Evolutionary conservation across 2,113 vertebrate species (phyloP).

Genomic region (Alexandromys fortis): DNA sequence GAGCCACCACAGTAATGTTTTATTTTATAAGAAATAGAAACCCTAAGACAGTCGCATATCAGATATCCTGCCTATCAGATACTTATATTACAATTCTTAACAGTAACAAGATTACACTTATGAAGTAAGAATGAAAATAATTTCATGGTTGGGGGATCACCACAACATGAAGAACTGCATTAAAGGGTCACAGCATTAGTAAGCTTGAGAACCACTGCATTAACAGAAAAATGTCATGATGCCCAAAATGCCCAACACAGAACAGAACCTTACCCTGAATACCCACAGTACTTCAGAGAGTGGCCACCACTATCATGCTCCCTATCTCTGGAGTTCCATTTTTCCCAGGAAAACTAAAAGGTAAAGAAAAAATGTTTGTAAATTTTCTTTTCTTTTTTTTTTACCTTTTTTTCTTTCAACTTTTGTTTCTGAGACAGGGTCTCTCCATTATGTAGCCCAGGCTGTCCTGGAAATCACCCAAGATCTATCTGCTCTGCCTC

Average conservation of each 20-base stretch:
- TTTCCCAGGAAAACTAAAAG: background rate
- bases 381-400: background rate
- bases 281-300: background rate
- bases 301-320: too few species aligned
- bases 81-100: background rate
- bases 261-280: background rate
- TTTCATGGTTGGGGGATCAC: background rate
- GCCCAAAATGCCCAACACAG: background rate
- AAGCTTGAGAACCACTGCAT: background rate
- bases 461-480: background rate
- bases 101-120: background rate
- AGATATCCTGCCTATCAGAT: background rate
- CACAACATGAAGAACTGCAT: background rate
- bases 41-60: background rate
- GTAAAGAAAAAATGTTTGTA: background rate
- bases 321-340: background rate
- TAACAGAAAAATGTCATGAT: slow-evolving; percentile 32
- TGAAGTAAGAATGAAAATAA: background rate
- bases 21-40: background rate
- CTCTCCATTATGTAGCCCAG: background rate
- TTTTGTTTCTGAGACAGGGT: background rate
- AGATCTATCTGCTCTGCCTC: background rate
- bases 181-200: background rate
- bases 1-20: background rate
- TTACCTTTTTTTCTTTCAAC: background rate